These are phyloP conservation scores for Stichodactyla mertensii DNA, from an alignment of 64 coral and sea anemone species.

Conservation along the genomic window DNA sequence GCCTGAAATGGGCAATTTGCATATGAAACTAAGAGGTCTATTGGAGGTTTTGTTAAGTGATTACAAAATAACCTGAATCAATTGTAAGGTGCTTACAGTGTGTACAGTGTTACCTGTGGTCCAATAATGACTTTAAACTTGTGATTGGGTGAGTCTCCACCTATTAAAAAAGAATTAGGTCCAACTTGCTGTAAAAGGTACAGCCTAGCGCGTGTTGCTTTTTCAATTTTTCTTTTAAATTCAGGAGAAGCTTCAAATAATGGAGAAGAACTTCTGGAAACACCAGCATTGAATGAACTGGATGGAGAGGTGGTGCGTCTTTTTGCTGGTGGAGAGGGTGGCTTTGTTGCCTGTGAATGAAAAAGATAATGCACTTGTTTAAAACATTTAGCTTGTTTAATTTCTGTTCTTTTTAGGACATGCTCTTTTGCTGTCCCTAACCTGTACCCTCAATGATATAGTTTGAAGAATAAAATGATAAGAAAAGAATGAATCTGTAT, in stretches of 20 bases:
- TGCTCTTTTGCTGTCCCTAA: too few relatives aligned
- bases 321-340: constrained; percentile 62
- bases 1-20: too few relatives aligned
- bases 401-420: too few relatives aligned
- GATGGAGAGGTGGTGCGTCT: constrained; percentile 66
- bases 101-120: constrained; percentile 64
- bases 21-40: too few relatives aligned
- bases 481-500: too few relatives aligned
- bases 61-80: too few relatives aligned
- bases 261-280: constrained; percentile 69
- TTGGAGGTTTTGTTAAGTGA: too few relatives aligned
- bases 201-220: constrained; percentile 75
- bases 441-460: too few relatives aligned
- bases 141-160: constrained; percentile 91
- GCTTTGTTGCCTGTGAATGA: constrained; percentile 35
- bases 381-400: background rate
- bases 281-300: constrained; percentile 43
- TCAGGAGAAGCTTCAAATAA: constrained; percentile 69
- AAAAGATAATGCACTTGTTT: background rate
- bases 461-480: too few relatives aligned
- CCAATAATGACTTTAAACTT: constrained; percentile 98
- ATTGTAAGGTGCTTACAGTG: too few relatives aligned
- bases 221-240: constrained; percentile 78
- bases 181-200: constrained; percentile 95
- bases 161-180: constrained; percentile 94